Percentiles rank a stretch among this genome's conserved stretches.
These are phyloP conservation scores for Dolichoris vasculosae DNA, from an alignment of 1,140 invertebrate species.

Conservation along the genomic window DNA sequence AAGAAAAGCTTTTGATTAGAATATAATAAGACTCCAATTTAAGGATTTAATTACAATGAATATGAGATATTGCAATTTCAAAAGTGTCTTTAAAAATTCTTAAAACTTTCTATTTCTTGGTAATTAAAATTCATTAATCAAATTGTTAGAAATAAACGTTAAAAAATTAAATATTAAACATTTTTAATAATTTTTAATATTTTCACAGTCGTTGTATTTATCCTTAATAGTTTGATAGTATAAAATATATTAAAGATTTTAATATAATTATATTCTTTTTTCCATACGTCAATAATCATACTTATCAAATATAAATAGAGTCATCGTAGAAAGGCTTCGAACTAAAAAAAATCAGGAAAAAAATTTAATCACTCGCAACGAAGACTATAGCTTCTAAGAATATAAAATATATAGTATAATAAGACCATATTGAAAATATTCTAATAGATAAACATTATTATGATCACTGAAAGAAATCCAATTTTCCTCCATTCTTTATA, in stretches of 20 bases:
- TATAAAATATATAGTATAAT: too few relatives aligned
- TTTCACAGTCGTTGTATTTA: too few relatives aligned
- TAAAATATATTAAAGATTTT: background rate
- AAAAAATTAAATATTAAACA: too few relatives aligned
- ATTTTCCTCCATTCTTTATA: background rate
- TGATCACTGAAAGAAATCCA: conserved; percentile 36
- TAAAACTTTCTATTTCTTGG: too few relatives aligned
- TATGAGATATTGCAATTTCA: too few relatives aligned
- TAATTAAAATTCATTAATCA: too few relatives aligned
- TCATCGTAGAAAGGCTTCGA: background rate
- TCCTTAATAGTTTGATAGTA: background rate
- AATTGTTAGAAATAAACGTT: too few relatives aligned
- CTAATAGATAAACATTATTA: conserved; percentile 28
- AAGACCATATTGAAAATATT: conserved; percentile 57
- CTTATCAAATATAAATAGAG: background rate
- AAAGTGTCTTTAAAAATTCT: too few relatives aligned
- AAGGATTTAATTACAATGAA: too few relatives aligned
- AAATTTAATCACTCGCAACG: background rate
- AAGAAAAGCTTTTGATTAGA: too few relatives aligned
- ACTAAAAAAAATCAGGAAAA: conserved; percentile 9
- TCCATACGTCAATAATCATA: conserved; percentile 11
- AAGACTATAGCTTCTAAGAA: conserved; percentile 21
- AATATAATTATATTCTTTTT: background rate
- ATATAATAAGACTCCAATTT: too few relatives aligned
- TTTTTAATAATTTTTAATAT: too few relatives aligned